phyloP scores from a whole-genome alignment of 2,797 vertebrate genomes.

The Gymnoscopelus microlampas region DNA sequence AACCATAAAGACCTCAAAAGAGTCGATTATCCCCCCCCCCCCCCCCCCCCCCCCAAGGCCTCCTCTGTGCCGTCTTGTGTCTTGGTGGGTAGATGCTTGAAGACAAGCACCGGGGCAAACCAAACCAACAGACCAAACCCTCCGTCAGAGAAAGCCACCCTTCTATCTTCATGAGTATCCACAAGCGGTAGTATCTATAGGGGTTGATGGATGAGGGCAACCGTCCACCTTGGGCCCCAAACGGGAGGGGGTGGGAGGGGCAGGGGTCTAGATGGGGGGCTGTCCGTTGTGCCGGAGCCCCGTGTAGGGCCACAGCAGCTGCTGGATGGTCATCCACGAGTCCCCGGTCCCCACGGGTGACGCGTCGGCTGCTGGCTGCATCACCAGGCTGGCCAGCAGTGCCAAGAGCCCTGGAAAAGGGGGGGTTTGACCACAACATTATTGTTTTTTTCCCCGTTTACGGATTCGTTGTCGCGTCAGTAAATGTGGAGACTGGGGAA shows the following conservation, averaged over 20 bases:
- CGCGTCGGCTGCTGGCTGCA: conserved; percentile 89
- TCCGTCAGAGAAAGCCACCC: conserved; percentile 17
- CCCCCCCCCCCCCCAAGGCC: conserved; percentile 34
- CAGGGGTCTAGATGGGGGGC: conserved; percentile 83
- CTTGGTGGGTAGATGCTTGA: conserved; percentile 34
- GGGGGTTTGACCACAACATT: too few relatives aligned
- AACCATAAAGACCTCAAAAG: conserved; percentile 55
- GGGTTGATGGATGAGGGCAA: conserved; percentile 17
- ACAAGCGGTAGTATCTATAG: conserved; percentile 20
- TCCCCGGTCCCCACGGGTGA: conserved; percentile 88
- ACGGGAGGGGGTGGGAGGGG: background rate
- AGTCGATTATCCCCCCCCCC: conserved; percentile 43
- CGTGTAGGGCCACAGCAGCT: conserved; percentile 92
- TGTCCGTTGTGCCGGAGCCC: conserved; percentile 88
- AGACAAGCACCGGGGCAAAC: conserved; percentile 61
- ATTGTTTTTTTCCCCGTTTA: too few relatives aligned
- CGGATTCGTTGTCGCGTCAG: too few relatives aligned
- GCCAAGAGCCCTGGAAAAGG: conserved; percentile 79
- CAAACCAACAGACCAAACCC: conserved; percentile 27
- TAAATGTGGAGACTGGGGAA: too few relatives aligned
- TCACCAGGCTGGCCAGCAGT: conserved; percentile 86
- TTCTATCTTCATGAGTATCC: conserved; percentile 14
- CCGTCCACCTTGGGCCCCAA: background rate
- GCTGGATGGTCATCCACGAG: conserved; percentile 91
- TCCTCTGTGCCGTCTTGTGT: conserved; percentile 40